phyloP scores from a whole-genome alignment of 2,797 vertebrate species.

The Hypotaenidia okinawae region DNA sequence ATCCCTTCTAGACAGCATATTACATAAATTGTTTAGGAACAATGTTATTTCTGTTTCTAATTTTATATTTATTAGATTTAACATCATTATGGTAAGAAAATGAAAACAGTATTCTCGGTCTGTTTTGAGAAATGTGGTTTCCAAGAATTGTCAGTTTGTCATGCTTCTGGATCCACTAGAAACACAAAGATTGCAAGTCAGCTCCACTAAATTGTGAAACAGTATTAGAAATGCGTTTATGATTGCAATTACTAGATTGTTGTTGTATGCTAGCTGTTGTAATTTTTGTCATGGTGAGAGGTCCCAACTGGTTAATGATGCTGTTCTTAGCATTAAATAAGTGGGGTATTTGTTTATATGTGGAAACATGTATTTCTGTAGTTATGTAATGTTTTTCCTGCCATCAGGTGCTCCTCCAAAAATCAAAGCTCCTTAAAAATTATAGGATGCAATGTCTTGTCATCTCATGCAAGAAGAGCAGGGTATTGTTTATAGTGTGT shows the following conservation, averaged over 20 bases:
- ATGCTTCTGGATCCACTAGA: constrained; percentile 59
- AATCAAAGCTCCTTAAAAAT: constrained; percentile 6
- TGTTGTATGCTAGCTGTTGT: constrained; percentile 20
- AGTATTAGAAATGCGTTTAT: constrained; percentile 30
- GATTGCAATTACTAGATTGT: constrained; percentile 33
- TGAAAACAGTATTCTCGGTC: constrained; percentile 49
- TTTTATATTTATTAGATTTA: constrained; percentile 77
- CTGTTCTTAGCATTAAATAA: constrained; percentile 20
- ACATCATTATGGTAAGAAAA: constrained; percentile 69
- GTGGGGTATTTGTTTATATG: constrained; percentile 33
- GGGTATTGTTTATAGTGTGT: neutral
- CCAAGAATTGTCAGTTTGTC: constrained; percentile 65
- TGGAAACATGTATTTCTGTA: constrained; percentile 23
- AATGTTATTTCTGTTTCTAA: constrained; percentile 72
- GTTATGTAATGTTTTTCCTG: neutral
- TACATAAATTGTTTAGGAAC: constrained; percentile 72
- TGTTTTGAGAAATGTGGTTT: constrained; percentile 73
- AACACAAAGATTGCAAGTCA: constrained; percentile 19
- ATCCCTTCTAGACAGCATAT: constrained; percentile 64
- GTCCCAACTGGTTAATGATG: constrained; percentile 30
- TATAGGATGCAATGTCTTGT: neutral
- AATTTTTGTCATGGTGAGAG: constrained; percentile 31
- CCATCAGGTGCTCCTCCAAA: constrained; percentile 51
- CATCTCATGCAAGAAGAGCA: neutral
- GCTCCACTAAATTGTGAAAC: constrained; percentile 8